Percentiles rank a stretch among this genome's conserved stretches.
phyloP scores from a whole-genome alignment of 2,113 vertebrate species.

The Oreochromis spilurus region DNA sequence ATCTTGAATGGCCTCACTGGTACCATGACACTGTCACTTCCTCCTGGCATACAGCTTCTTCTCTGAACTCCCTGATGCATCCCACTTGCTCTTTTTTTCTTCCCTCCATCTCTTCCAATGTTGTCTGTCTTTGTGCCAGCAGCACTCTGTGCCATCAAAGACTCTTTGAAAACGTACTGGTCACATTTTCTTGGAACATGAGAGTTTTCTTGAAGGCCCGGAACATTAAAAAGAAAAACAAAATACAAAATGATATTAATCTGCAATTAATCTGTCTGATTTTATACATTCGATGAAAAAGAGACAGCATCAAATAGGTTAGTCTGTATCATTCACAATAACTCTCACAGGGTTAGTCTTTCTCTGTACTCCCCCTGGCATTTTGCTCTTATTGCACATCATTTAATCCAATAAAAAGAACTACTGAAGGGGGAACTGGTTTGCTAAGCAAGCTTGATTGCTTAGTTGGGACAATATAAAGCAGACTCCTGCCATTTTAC shows the following conservation, averaged over 20 bases:
- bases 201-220: not conserved
- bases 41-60: slow-evolving; percentile 14
- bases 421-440: not conserved
- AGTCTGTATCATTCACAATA: not conserved
- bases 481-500: not conserved
- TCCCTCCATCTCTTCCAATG: not conserved
- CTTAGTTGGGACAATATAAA: not conserved
- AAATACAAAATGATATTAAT: not conserved
- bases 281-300: not conserved
- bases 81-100: not conserved
- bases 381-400: not conserved
- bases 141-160: not conserved
- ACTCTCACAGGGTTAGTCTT: not conserved
- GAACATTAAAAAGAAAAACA: not conserved
- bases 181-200: not conserved
- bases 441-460: not conserved
- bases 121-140: not conserved
- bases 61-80: slow-evolving; percentile 4
- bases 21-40: slow-evolving; percentile 31
- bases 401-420: not conserved
- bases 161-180: not conserved
- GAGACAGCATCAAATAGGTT: not conserved
- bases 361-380: no score
- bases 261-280: not conserved
- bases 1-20: slow-evolving; percentile 12